Evolutionary conservation across 92 coral and sea anemone species (phyloP).

Genomic region (Ricordea florida): DNA sequence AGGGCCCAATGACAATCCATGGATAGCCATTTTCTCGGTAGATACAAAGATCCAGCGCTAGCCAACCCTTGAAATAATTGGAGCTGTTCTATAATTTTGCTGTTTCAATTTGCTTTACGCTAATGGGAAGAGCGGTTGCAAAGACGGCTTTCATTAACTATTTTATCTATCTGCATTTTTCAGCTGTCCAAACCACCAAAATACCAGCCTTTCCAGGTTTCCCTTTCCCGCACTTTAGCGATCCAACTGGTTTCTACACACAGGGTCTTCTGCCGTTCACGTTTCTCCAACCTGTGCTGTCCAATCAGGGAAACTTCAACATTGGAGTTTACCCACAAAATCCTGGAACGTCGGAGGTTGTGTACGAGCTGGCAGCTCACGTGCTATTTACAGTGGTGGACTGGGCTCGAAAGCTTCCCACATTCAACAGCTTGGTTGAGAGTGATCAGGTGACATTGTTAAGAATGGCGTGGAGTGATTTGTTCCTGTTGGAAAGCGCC

Average conservation of each 20-base stretch:
- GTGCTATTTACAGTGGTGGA: slow-evolving; percentile 89
- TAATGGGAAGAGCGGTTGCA: too few species aligned
- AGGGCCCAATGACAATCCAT: too few species aligned
- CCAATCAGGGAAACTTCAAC: slow-evolving; percentile 55
- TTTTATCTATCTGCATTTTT: neutral
- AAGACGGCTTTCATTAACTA: too few species aligned
- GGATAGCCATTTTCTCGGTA: too few species aligned
- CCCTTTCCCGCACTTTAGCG: slow-evolving; percentile 70
- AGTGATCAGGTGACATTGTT: slow-evolving; percentile 75
- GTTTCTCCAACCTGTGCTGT: slow-evolving; percentile 66
- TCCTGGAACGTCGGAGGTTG: slow-evolving; percentile 73
- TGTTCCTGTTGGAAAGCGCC: slow-evolving; percentile 80
- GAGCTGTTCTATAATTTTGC: too few species aligned
- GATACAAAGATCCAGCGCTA: too few species aligned
- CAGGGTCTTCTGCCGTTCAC: slow-evolving; percentile 74
- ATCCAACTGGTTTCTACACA: slow-evolving; percentile 63
- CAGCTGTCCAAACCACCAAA: slow-evolving; percentile 92
- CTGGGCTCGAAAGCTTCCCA: slow-evolving; percentile 87
- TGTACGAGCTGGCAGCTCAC: slow-evolving; percentile 88
- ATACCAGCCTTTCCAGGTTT: slow-evolving; percentile 76
- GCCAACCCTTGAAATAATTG: too few species aligned
- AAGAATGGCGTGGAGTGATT: slow-evolving; percentile 85
- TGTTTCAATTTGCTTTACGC: too few species aligned
- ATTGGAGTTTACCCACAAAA: slow-evolving; percentile 66
- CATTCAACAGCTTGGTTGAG: slow-evolving; percentile 71